A percentile compares a stretch with the other conserved stretches of the same genome.
Evolutionary conservation across 1,140 invertebrate genomes (phyloP).

Genomic region (Microplitis mediator): DNA sequence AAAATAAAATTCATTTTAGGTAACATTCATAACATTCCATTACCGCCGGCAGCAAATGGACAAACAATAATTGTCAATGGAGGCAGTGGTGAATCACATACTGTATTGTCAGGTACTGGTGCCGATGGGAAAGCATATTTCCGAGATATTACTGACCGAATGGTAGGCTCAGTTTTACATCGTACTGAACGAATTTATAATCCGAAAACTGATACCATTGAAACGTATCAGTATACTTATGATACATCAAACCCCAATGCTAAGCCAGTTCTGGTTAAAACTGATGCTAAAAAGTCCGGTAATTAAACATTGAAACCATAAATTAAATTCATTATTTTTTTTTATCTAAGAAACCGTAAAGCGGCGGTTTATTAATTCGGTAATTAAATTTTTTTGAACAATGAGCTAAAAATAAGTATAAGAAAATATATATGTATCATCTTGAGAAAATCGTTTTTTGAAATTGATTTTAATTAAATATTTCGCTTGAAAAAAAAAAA

Average conservation of each 20-base stretch:
- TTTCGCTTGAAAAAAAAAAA: too few relatives aligned
- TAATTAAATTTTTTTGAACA: too few relatives aligned
- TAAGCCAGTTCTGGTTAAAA: constrained; percentile 29
- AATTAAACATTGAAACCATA: too few relatives aligned
- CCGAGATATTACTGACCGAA: constrained; percentile 26
- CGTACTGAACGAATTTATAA: constrained; percentile 37
- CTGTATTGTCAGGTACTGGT: constrained; percentile 24
- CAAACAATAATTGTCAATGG: constrained; percentile 23
- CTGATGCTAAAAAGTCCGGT: too few relatives aligned
- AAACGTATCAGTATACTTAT: constrained; percentile 29
- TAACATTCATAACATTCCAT: not conserved
- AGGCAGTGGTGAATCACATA: constrained; percentile 1
- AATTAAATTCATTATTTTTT: not conserved
- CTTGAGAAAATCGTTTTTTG: too few relatives aligned
- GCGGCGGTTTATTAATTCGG: too few relatives aligned
- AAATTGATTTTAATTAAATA: too few relatives aligned
- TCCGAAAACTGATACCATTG: not conserved
- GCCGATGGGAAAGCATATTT: constrained; percentile 34
- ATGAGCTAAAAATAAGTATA: too few relatives aligned
- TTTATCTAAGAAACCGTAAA: not conserved
- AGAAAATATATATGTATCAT: too few relatives aligned
- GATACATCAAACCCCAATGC: constrained; percentile 37
- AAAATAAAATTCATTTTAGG: too few relatives aligned
- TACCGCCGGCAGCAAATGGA: not conserved
- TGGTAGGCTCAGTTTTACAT: constrained; percentile 30